A percentile compares a stretch with the other conserved stretches of the same genome.
Evolutionary conservation across 1,140 invertebrate species (phyloP).

Genomic region (Chrysoperla carnea): DNA sequence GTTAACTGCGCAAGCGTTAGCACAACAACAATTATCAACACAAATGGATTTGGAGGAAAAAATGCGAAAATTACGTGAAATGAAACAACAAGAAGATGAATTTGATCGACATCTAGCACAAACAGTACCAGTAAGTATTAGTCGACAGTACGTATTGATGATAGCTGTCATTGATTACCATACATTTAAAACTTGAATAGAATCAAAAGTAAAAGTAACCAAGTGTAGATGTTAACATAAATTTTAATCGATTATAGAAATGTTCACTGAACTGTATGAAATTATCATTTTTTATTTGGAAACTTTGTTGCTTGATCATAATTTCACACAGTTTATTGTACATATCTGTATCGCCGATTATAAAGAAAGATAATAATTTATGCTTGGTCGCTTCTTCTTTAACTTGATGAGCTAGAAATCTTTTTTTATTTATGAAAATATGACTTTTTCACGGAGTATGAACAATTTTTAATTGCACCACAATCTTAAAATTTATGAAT

Average conservation of each 20-base stretch:
- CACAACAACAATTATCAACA: constrained; percentile 25
- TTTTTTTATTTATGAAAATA: no score
- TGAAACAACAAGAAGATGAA: constrained; percentile 59
- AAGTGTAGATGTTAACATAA: background rate
- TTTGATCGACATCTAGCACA: constrained; percentile 62
- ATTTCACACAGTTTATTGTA: no score
- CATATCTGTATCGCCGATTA: no score
- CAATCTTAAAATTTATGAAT: no score
- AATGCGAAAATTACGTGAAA: constrained; percentile 45
- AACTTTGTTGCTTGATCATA: no score
- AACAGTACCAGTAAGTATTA: constrained; percentile 37
- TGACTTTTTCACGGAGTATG: no score
- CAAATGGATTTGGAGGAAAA: constrained; percentile 30
- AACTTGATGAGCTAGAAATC: no score
- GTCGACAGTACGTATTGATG: constrained; percentile 3
- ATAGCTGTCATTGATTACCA: constrained; percentile 1
- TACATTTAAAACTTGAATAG: constrained; percentile 1
- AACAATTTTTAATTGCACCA: no score
- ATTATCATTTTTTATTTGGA: constrained; percentile 1
- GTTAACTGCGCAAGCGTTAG: constrained; percentile 21
- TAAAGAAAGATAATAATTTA: no score
- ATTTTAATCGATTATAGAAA: constrained; percentile 2
- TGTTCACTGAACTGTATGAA: constrained; percentile 1
- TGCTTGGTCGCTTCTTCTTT: no score
- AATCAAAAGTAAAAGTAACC: background rate